Evolutionary conservation across 2,113 vertebrate genomes (phyloP).

Genomic region (Leptodactylus fuscus): DNA sequence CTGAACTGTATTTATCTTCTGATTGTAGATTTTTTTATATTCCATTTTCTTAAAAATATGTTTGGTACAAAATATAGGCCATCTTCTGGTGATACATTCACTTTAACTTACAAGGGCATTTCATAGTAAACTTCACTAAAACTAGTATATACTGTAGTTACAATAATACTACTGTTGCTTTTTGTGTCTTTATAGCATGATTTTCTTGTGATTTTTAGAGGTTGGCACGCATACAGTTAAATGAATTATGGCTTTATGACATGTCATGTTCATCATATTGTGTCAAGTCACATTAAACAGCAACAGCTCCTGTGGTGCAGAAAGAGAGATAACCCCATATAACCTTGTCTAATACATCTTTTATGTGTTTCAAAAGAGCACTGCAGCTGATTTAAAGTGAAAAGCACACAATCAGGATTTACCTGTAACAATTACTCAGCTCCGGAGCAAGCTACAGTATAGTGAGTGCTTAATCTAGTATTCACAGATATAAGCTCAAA

Average conservation of each 20-base stretch:
- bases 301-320: slow-evolving; percentile 35
- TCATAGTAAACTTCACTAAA: too few relatives aligned
- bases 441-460: not conserved
- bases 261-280: slow-evolving; percentile 49
- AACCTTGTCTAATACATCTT: slow-evolving; percentile 53
- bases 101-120: too few relatives aligned
- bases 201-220: not conserved
- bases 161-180: not conserved
- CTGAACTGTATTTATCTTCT: too few relatives aligned
- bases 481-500: not conserved
- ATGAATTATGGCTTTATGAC: slow-evolving; percentile 47
- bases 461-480: not conserved
- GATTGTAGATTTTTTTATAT: too few relatives aligned
- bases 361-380: slow-evolving; percentile 46
- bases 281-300: slow-evolving; percentile 52
- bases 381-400: slow-evolving; percentile 46
- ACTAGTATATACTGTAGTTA: too few relatives aligned
- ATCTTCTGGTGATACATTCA: too few relatives aligned
- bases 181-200: not conserved
- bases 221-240: slow-evolving; percentile 30
- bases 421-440: slow-evolving; percentile 13
- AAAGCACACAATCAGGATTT: slow-evolving; percentile 6
- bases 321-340: slow-evolving; percentile 55
- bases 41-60: too few relatives aligned
- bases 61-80: too few relatives aligned